phyloP scores from a whole-genome alignment of 2,888 invertebrate genomes.

The Eubasilissa splendida region DNA sequence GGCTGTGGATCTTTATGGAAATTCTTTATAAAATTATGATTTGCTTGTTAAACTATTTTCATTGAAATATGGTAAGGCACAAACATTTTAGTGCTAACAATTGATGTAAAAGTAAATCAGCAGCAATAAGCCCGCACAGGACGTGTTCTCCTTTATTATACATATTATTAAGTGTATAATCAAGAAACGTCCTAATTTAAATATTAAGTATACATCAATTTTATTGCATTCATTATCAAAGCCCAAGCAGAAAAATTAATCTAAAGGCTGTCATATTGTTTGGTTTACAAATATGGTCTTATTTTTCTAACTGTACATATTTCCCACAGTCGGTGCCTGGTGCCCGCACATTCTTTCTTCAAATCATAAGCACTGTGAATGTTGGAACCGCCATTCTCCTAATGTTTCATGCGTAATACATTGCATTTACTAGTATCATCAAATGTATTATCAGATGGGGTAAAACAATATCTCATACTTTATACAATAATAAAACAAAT shows the following conservation, averaged over 20 bases:
- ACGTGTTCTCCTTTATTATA: slow-evolving; percentile 9
- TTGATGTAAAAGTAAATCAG: slow-evolving; percentile 32
- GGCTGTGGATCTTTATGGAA: slow-evolving; percentile 3
- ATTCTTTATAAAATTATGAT: slow-evolving; percentile 33
- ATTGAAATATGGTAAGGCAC: slow-evolving; percentile 55
- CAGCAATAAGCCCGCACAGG: slow-evolving; percentile 15
- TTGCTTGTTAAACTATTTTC: slow-evolving; percentile 46
- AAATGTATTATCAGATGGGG: slow-evolving; percentile 13
- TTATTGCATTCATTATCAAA: slow-evolving; percentile 51
- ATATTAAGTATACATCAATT: slow-evolving; percentile 40
- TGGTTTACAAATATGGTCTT: slow-evolving; percentile 40
- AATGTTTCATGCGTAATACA: too few species aligned
- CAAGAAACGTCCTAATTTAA: slow-evolving; percentile 21
- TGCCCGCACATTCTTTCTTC: too few species aligned
- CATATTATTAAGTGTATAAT: slow-evolving; percentile 21
- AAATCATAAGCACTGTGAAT: too few species aligned
- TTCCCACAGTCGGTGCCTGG: too few species aligned
- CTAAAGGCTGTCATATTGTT: slow-evolving; percentile 41
- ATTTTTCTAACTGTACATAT: slow-evolving; percentile 42
- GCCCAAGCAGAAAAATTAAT: slow-evolving; percentile 38
- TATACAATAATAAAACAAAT: slow-evolving; percentile 47
- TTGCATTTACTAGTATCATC: not conserved
- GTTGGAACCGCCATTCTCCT: too few species aligned
- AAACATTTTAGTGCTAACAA: slow-evolving; percentile 51
- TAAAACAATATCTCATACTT: slow-evolving; percentile 47